These are phyloP conservation scores for Daphoenositta chrysoptera DNA, from an alignment of 2,113 vertebrate genomes.

Conservation along the genomic window DNA sequence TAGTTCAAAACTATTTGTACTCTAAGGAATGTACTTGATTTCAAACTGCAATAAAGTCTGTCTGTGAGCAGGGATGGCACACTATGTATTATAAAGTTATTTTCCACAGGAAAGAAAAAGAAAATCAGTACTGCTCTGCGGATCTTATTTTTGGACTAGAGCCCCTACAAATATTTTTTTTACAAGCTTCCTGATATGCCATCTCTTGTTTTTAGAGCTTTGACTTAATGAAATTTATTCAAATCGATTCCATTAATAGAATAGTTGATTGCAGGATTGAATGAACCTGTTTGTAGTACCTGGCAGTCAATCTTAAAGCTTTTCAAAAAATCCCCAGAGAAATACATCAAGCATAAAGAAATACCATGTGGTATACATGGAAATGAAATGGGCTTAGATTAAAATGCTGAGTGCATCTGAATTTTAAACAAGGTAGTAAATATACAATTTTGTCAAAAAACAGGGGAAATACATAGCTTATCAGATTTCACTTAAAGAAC, in stretches of 20 bases:
- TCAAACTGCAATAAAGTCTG: neutral
- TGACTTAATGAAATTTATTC: slow-evolving; percentile 31
- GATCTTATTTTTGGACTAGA: neutral
- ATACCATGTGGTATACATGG: neutral
- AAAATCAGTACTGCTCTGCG: neutral
- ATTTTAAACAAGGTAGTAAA: neutral
- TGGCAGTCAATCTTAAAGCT: slow-evolving; percentile 31
- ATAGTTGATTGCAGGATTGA: slow-evolving; percentile 36
- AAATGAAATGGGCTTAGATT: slow-evolving; percentile 18
- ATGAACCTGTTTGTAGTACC: slow-evolving; percentile 46
- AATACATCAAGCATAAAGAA: slow-evolving; percentile 34
- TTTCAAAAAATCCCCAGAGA: slow-evolving; percentile 19
- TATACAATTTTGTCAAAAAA: neutral
- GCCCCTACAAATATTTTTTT: neutral
- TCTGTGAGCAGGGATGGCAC: neutral
- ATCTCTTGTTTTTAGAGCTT: neutral
- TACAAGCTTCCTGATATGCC: neutral
- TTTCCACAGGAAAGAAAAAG: neutral
- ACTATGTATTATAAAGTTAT: neutral
- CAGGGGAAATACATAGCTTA: neutral
- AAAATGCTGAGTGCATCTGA: neutral
- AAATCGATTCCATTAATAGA: slow-evolving; percentile 44
- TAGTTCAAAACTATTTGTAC: neutral
- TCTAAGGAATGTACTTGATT: neutral
- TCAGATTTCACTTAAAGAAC: neutral